phyloP scores from a whole-genome alignment of 1,140 invertebrate genomes.

The Micrasema longulum region DNA sequence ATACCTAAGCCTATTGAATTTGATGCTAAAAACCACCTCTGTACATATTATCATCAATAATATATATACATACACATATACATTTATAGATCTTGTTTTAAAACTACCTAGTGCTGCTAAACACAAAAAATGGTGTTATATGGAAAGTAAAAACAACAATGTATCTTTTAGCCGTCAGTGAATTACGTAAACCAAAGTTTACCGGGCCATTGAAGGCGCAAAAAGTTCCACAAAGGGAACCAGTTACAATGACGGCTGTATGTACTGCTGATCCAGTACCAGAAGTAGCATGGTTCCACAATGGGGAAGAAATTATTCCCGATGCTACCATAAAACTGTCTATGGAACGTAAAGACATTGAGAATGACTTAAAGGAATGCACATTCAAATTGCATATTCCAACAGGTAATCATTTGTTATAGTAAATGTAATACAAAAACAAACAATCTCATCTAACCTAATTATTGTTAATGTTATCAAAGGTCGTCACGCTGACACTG shows the following conservation, averaged over 20 bases:
- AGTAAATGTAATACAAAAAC: conserved; percentile 12
- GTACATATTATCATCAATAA: conserved; percentile 23
- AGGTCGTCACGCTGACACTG: conserved; percentile 81
- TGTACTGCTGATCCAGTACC: conserved; percentile 85
- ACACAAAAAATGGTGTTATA: no score
- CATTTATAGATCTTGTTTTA: no score
- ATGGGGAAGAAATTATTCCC: conserved; percentile 64
- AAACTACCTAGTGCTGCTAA: no score
- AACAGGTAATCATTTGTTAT: conserved; percentile 63
- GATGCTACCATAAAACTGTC: conserved; percentile 66
- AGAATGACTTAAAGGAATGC: conserved; percentile 81
- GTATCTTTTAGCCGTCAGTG: conserved; percentile 72
- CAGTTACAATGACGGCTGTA: conserved; percentile 79
- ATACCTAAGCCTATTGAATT: conserved; percentile 26
- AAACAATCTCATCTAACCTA: background rate
- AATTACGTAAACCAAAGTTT: conserved; percentile 83
- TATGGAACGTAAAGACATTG: conserved; percentile 72
- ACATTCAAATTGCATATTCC: conserved; percentile 77
- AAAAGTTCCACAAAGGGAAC: conserved; percentile 77
- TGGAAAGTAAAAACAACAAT: background rate
- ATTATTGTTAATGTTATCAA: conserved; percentile 2
- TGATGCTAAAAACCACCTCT: conserved; percentile 21
- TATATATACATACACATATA: no score
- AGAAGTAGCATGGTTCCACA: conserved; percentile 69
- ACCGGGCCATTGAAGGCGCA: conserved; percentile 75